These are phyloP conservation scores for Drosophila diplacantha DNA, from an alignment of 2,888 invertebrate species.

Conservation along the genomic window DNA sequence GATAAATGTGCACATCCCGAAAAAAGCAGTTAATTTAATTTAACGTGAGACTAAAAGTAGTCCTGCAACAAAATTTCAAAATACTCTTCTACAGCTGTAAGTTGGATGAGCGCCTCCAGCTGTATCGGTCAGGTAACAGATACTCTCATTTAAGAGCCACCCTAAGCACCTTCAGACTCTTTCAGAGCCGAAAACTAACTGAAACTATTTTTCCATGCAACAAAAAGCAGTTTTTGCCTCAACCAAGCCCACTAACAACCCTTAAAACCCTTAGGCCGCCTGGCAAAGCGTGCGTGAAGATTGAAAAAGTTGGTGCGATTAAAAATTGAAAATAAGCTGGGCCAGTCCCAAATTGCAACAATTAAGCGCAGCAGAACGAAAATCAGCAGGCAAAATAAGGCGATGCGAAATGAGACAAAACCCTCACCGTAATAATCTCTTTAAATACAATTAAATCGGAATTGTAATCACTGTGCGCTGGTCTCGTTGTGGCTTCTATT, in stretches of 20 bases:
- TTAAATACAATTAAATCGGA: constrained; percentile 68
- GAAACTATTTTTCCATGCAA: constrained; percentile 32
- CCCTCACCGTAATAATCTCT: constrained; percentile 57
- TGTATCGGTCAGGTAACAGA: background rate
- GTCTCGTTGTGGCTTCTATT: constrained; percentile 24
- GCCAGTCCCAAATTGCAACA: constrained; percentile 44
- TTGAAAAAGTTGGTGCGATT: constrained; percentile 59
- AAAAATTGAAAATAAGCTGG: constrained; percentile 60
- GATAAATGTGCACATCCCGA: background rate
- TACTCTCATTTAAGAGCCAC: background rate
- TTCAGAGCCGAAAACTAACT: constrained; percentile 8
- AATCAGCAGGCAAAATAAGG: background rate
- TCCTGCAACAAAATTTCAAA: background rate
- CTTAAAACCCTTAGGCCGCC: constrained; percentile 48
- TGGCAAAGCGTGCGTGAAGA: constrained; percentile 35
- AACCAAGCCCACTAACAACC: background rate
- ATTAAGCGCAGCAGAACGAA: constrained; percentile 36
- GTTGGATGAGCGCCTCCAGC: background rate
- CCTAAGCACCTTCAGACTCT: background rate
- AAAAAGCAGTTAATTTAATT: background rate
- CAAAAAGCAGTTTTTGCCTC: constrained; percentile 35
- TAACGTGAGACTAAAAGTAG: background rate
- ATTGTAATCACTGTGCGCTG: constrained; percentile 52
- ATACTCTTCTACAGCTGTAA: background rate
- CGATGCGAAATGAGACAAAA: constrained; percentile 16